phyloP scores from a whole-genome alignment of 2,797 vertebrate species.

The Novumbra hubbsi region DNA sequence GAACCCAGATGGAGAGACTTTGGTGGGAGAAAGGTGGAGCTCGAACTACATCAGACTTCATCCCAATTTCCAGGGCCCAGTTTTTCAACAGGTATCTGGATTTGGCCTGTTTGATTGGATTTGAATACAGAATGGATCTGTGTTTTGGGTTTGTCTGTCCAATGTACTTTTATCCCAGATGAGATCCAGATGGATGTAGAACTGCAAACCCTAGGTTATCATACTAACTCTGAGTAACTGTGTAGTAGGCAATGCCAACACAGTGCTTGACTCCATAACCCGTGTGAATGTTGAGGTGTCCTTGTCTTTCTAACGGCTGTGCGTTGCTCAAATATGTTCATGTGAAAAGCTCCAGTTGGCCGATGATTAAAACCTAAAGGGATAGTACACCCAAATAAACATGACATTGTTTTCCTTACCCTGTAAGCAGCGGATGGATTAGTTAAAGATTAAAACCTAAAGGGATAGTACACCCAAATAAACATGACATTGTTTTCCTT shows the following conservation, averaged over 20 bases:
- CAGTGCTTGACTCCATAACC: neutral
- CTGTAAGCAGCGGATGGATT: neutral
- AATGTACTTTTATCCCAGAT: too few species aligned
- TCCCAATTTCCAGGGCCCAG: slow-evolving; percentile 3
- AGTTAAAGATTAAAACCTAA: neutral
- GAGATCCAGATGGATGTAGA: too few species aligned
- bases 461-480: neutral
- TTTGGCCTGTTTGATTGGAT: too few species aligned
- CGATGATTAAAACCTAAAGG: neutral
- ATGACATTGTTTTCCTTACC: neutral
- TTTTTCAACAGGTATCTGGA: too few species aligned
- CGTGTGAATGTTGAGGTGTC: slow-evolving; percentile 10
- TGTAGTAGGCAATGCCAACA: slow-evolving; percentile 7
- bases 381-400: neutral
- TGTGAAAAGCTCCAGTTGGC: slow-evolving; percentile 14
- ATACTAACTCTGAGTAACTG: neutral
- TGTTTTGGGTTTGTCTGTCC: too few species aligned
- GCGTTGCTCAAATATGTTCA: slow-evolving; percentile 49
- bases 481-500: neutral
- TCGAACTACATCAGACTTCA: slow-evolving; percentile 26
- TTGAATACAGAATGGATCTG: too few species aligned
- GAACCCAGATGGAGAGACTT: neutral
- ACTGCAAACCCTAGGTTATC: too few species aligned
- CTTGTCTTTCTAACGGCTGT: slow-evolving; percentile 32
- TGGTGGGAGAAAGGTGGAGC: neutral